Conservation (phyloP, 2,113 vertebrate species). For the Sciurus niger region DNA sequence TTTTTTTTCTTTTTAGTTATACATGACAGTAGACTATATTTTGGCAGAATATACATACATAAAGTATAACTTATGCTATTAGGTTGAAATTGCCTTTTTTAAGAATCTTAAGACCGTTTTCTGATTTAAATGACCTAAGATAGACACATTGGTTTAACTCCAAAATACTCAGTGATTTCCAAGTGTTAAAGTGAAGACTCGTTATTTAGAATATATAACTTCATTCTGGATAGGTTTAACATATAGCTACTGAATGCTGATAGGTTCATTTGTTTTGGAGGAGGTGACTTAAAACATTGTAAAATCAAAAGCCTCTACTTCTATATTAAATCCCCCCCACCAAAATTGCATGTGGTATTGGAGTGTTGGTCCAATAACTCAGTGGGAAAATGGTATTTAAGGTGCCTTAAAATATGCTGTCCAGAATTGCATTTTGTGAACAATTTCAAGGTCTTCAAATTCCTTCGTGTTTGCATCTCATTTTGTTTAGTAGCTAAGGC, state of each 20-base stretch:
- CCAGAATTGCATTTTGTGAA: conserved; percentile 16
- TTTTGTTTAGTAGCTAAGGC: conserved; percentile 68
- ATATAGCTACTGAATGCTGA: not conserved
- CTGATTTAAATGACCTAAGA: conserved; percentile 47
- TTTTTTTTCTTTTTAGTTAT: too few relatives aligned
- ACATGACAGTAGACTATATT: too few relatives aligned
- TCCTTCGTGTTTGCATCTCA: conserved; percentile 68
- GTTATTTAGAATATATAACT: not conserved
- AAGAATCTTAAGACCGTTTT: not conserved
- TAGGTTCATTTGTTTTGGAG: conserved; percentile 48
- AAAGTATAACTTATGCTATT: too few relatives aligned
- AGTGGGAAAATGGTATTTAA: not conserved
- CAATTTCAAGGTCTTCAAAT: conserved; percentile 1
- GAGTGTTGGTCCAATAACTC: not conserved
- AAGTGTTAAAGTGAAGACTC: not conserved
- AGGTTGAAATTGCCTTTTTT: conserved; percentile 43
- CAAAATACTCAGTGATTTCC: not conserved
- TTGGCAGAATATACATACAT: too few relatives aligned
- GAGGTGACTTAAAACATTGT: conserved; percentile 2
- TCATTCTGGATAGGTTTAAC: not conserved
- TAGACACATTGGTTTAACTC: not conserved
- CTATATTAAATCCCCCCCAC: conserved; percentile 5
- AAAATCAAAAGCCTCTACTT: conserved; percentile 50
- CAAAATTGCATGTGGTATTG: not conserved
- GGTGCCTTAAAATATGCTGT: not conserved